Percentiles rank a stretch among this genome's conserved stretches.
Evolutionary conservation across 2,113 vertebrate species (phyloP).

Genomic region (Oncorhynchus keta): DNA sequence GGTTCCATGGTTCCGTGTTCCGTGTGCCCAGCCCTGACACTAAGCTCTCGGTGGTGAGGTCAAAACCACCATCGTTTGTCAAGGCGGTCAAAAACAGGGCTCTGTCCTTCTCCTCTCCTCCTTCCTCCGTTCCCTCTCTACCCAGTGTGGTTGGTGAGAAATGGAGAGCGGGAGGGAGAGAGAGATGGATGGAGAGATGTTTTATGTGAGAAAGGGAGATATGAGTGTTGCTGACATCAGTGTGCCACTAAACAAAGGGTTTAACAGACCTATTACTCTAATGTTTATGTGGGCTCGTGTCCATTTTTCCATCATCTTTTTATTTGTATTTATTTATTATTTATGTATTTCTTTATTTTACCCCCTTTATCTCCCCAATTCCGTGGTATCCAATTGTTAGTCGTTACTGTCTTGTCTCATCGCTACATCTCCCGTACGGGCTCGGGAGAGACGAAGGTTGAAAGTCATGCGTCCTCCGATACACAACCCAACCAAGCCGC

Average conservation of each 20-base stretch:
- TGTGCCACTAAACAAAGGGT: too few relatives aligned
- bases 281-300: background rate
- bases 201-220: background rate
- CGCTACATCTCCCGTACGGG: too few relatives aligned
- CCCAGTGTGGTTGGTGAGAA: background rate
- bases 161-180: background rate
- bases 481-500: too few relatives aligned
- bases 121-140: background rate
- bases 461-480: too few relatives aligned
- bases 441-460: too few relatives aligned
- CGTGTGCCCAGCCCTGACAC: background rate
- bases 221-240: background rate
- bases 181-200: background rate
- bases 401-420: too few relatives aligned
- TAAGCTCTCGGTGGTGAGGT: background rate
- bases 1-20: background rate
- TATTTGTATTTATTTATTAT: too few relatives aligned
- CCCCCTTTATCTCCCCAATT: too few relatives aligned
- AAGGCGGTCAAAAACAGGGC: background rate
- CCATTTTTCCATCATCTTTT: background rate
- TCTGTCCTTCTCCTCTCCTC: background rate
- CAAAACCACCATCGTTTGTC: background rate
- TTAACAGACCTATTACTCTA: too few relatives aligned
- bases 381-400: too few relatives aligned
- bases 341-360: too few relatives aligned